Percentiles rank a stretch among this genome's conserved stretches.
These are phyloP conservation scores for Phrynosoma blainvillii DNA, from an alignment of 2,113 vertebrate species.

Conservation along the genomic window DNA sequence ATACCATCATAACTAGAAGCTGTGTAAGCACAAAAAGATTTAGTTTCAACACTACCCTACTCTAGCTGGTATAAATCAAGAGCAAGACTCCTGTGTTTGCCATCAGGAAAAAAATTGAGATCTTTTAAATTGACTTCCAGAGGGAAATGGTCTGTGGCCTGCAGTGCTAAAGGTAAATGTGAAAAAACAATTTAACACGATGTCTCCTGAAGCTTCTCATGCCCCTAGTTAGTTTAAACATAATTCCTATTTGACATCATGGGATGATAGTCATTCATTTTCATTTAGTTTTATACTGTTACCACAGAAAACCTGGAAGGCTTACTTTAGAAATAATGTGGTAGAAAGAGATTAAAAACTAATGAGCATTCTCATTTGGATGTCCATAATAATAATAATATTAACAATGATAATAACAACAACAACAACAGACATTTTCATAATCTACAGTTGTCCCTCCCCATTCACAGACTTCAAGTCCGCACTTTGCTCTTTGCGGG, in stretches of 20 bases:
- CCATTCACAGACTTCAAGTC: too few relatives aligned
- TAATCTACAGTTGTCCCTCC: background rate
- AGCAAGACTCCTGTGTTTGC: background rate
- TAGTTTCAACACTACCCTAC: too few relatives aligned
- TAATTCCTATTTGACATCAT: slow-evolving; percentile 43
- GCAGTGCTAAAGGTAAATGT: background rate
- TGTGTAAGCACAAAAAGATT: background rate
- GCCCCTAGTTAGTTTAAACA: slow-evolving; percentile 18
- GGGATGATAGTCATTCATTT: slow-evolving; percentile 2
- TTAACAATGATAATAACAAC: too few relatives aligned
- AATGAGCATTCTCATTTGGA: background rate
- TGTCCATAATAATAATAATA: background rate
- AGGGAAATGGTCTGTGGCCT: background rate
- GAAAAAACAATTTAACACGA: slow-evolving; percentile 27
- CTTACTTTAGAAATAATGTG: slow-evolving; percentile 38
- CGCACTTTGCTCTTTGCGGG: too few relatives aligned
- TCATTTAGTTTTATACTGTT: slow-evolving; percentile 38
- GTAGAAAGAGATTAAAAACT: slow-evolving; percentile 25
- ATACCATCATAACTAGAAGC: background rate
- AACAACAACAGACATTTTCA: background rate
- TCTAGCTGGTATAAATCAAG: background rate
- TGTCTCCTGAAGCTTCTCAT: background rate
- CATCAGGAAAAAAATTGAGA: slow-evolving; percentile 8
- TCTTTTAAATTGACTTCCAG: background rate
- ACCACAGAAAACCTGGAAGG: slow-evolving; percentile 40